Evolutionary conservation across 2,797 vertebrate genomes (phyloP).

Genomic region (Petrocephalus schoutedeni): DNA sequence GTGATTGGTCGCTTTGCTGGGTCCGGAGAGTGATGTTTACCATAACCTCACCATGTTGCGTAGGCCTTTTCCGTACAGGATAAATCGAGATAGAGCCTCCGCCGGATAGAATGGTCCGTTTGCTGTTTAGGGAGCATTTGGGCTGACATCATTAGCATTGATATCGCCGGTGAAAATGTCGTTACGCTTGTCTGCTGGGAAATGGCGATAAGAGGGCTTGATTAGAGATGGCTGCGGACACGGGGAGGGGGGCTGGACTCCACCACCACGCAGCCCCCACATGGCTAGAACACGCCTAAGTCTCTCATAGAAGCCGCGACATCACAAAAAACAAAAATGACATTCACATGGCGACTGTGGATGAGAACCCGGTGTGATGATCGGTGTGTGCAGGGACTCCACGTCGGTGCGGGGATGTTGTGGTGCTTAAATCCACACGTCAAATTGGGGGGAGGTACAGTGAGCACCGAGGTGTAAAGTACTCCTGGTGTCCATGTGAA

Average conservation of each 20-base stretch:
- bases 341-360: not conserved
- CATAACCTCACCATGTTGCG: not conserved
- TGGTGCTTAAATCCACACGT: not conserved
- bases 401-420: not conserved
- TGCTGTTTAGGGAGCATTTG: not conserved
- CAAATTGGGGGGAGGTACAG: not conserved
- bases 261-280: not conserved
- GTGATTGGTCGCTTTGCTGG: not conserved
- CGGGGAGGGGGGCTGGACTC: not conserved
- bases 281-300: not conserved
- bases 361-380: not conserved
- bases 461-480: not conserved
- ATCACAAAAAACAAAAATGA: not conserved
- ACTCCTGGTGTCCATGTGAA: not conserved
- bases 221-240: not conserved
- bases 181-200: not conserved
- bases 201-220: not conserved
- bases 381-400: not conserved
- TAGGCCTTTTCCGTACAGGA: not conserved
- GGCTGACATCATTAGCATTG: constrained; percentile 4
- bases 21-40: not conserved
- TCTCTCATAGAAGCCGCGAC: not conserved
- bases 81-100: not conserved
- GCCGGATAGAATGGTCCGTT: not conserved
- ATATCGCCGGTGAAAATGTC: not conserved